Conservation (phyloP, 2,113 vertebrate species). For the Ailurus styani region DNA sequence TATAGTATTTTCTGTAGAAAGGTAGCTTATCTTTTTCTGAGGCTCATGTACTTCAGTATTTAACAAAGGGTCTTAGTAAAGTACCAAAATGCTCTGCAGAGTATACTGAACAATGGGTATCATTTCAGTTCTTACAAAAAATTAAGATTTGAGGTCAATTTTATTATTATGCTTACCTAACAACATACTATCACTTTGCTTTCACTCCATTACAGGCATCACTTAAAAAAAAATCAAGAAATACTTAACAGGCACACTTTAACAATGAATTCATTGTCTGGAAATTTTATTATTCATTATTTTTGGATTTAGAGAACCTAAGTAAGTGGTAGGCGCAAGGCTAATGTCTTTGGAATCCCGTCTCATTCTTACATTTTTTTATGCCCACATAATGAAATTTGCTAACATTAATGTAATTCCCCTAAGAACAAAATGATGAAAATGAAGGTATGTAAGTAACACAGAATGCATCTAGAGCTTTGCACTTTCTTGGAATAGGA, state of each 20-base stretch:
- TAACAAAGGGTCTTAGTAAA: neutral
- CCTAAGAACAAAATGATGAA: neutral
- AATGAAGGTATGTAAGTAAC: neutral
- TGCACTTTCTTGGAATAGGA: neutral
- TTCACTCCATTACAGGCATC: neutral
- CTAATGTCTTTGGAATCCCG: neutral
- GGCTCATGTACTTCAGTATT: neutral
- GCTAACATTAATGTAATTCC: neutral
- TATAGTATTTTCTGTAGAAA: slow-evolving; percentile 31
- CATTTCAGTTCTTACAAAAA: neutral
- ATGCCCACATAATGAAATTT: neutral
- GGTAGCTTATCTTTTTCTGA: neutral
- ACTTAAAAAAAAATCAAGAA: neutral
- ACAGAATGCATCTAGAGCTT: neutral
- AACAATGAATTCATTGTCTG: slow-evolving; percentile 71
- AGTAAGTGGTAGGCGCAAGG: neutral
- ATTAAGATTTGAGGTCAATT: neutral
- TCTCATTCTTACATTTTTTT: neutral
- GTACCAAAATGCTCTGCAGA: neutral
- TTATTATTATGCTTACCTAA: neutral
- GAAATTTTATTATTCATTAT: slow-evolving; percentile 69
- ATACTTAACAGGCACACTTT: slow-evolving; percentile 67
- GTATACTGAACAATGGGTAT: neutral
- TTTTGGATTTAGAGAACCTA: neutral
- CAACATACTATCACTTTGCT: neutral